Conservation (phyloP, 2,888 invertebrate genomes). For the Folsomia candida region DNA sequence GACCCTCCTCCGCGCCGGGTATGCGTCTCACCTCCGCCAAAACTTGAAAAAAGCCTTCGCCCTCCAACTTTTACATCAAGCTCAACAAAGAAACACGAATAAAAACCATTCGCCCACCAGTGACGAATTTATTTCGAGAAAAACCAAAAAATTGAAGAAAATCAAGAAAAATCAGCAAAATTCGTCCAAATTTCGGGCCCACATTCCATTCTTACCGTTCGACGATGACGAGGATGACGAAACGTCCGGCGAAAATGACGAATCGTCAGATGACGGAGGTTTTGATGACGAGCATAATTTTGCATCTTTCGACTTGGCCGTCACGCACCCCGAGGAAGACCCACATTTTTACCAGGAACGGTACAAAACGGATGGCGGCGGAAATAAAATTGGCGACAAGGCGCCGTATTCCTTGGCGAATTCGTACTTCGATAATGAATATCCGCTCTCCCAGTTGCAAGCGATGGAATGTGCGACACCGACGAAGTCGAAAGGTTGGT, state of each 20-base stretch:
- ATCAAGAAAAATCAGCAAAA: not conserved
- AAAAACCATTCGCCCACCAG: not conserved
- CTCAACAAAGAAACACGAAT: not conserved
- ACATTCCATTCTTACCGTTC: not conserved
- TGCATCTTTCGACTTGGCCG: not conserved
- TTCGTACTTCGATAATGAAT: conserved; percentile 35
- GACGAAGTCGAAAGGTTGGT: conserved; percentile 26
- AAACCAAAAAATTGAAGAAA: not conserved
- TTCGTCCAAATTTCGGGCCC: not conserved
- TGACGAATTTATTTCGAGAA: not conserved
- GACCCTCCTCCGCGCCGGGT: not conserved
- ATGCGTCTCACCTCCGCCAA: not conserved
- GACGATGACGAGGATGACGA: not conserved
- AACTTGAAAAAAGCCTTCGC: not conserved
- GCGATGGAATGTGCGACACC: conserved; percentile 41
- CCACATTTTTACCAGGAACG: conserved; percentile 6
- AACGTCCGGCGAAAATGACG: too few species aligned
- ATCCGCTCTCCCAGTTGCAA: conserved; percentile 29
- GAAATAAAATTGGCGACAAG: conserved; percentile 15
- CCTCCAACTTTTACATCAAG: not conserved
- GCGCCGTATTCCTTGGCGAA: conserved; percentile 26
- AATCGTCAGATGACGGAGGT: not conserved
- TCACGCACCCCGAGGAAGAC: conserved; percentile 1
- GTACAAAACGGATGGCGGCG: not conserved
- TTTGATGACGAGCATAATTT: not conserved